These are phyloP conservation scores for Patiria pectinifera DNA, from an alignment of 53 echinoderm and acorn worm genomes.

Conservation along the genomic window DNA sequence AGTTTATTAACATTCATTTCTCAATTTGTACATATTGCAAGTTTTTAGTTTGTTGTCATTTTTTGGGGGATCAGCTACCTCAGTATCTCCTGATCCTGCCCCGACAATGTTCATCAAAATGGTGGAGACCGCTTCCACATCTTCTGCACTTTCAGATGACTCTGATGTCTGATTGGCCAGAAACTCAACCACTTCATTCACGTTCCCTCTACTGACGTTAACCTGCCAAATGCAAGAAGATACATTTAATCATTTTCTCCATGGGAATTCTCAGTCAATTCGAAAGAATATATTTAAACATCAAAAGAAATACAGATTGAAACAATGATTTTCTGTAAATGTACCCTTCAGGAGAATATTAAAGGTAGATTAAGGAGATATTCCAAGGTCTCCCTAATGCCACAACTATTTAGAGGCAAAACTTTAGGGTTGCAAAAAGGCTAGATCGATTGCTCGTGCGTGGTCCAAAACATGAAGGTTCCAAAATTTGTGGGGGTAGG, in stretches of 20 bases:
- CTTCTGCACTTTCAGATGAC: background rate
- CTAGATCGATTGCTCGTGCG: too few relatives aligned
- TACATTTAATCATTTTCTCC: background rate
- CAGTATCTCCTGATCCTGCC: background rate
- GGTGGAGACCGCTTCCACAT: constrained; percentile 5
- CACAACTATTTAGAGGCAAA: too few relatives aligned
- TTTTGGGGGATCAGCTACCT: background rate
- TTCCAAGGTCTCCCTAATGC: too few relatives aligned
- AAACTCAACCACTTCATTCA: constrained; percentile 16
- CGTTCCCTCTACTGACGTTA: background rate
- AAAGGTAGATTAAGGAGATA: too few relatives aligned
- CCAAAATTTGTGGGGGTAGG: too few relatives aligned
- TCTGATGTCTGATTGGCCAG: constrained; percentile 20
- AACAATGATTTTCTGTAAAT: too few relatives aligned
- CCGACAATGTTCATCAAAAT: background rate
- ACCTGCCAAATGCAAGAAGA: background rate
- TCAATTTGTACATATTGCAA: background rate
- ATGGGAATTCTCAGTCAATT: background rate
- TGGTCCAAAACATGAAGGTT: too few relatives aligned
- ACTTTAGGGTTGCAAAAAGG: too few relatives aligned
- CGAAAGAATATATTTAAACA: background rate
- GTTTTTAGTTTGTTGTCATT: background rate
- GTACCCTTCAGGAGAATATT: too few relatives aligned
- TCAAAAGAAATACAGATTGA: background rate
- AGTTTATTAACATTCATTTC: too few relatives aligned